Percentiles rank a stretch among this genome's conserved stretches.
phyloP scores from a whole-genome alignment of 2,888 invertebrate species.

The Tenthredo scrophulariae region DNA sequence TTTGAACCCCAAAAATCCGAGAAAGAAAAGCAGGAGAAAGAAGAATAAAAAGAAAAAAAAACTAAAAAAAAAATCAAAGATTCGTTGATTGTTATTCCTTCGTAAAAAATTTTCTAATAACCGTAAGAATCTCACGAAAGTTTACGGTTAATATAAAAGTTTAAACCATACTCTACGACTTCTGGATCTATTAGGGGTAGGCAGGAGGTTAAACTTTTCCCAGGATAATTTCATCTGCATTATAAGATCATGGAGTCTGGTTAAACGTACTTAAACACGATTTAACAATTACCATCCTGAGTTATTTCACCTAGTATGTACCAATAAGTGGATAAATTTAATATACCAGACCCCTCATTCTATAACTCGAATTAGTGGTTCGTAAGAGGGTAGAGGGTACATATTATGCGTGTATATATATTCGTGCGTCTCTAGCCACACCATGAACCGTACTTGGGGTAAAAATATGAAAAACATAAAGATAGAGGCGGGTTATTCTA shows the following conservation, averaged over 20 bases:
- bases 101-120: neutral
- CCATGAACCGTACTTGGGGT: too few species aligned
- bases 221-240: constrained; percentile 23
- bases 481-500: neutral
- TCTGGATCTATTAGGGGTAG: neutral
- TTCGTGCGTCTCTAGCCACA: neutral
- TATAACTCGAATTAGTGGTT: constrained; percentile 35
- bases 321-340: constrained; percentile 65
- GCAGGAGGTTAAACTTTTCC: neutral
- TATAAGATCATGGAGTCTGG: neutral
- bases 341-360: constrained; percentile 59
- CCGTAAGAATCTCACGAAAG: neutral
- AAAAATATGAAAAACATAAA: neutral
- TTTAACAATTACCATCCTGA: neutral
- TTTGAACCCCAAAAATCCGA: neutral
- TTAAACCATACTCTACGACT: constrained; percentile 41
- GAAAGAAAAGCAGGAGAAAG: neutral
- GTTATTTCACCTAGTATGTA: neutral
- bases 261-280: neutral
- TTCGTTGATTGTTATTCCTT: neutral
- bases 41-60: neutral
- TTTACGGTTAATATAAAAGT: constrained; percentile 34
- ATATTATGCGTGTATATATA: neutral
- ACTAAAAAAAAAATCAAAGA: neutral
- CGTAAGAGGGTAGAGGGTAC: neutral